Percentiles rank a stretch among this genome's conserved stretches.
phyloP scores from a whole-genome alignment of 2,888 invertebrate species.

The Hylaea fasciaria region DNA sequence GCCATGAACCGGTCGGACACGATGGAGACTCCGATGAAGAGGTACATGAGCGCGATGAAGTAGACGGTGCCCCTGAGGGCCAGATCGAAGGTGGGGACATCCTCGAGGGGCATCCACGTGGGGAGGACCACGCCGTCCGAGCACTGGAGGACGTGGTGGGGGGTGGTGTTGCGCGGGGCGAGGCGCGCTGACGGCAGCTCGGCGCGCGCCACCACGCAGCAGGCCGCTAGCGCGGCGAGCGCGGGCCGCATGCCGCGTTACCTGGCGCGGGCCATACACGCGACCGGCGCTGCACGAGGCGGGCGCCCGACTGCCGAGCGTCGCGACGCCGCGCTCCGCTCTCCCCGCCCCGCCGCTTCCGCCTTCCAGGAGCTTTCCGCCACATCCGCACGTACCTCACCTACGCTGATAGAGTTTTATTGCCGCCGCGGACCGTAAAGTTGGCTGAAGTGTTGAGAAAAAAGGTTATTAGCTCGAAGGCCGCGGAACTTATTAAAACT shows the following conservation, averaged over 20 bases:
- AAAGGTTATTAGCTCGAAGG: conserved; percentile 62
- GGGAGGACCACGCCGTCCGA: conserved; percentile 94
- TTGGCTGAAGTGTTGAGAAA: conserved; percentile 55
- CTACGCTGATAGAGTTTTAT: conserved; percentile 71
- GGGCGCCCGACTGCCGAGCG: conserved; percentile 79
- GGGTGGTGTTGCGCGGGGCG: conserved; percentile 70
- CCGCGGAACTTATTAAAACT: conserved; percentile 62
- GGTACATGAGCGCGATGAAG: conserved; percentile 94
- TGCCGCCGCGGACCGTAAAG: conserved; percentile 65
- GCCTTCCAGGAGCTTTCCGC: conserved; percentile 48
- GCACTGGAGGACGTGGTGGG: conserved; percentile 85
- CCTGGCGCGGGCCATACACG: conserved; percentile 66
- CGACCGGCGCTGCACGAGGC: conserved; percentile 80
- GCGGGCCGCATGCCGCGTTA: conserved; percentile 81
- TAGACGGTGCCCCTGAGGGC: conserved; percentile 95
- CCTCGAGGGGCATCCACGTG: conserved; percentile 93
- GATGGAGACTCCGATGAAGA: conserved; percentile 99
- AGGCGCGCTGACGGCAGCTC: conserved; percentile 71
- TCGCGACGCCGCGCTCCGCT: conserved; percentile 57
- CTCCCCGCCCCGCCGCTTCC: conserved; percentile 43
- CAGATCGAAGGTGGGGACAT: conserved; percentile 90
- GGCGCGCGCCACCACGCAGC: conserved; percentile 76
- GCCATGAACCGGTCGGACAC: conserved; percentile 99
- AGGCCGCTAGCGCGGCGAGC: conserved; percentile 80
- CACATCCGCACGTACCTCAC: conserved; percentile 47